Evolutionary conservation across 2,888 invertebrate genomes (phyloP), one percentile per base, ranked within the genome.

Genomic region (Dryobotodes eremita): DNA sequence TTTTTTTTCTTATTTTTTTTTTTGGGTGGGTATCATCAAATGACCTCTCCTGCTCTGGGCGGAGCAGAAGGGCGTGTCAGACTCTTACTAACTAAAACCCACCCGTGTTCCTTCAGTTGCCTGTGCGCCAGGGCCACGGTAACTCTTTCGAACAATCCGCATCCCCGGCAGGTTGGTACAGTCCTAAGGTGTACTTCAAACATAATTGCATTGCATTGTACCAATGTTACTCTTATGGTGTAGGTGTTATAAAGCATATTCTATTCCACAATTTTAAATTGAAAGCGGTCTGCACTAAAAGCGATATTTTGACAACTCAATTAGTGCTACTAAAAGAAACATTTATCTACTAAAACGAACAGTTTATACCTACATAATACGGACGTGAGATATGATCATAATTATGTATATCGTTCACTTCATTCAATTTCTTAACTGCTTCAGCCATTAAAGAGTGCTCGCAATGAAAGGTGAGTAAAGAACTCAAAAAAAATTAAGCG

Each of bases 391-490:
- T 42, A 26, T 55, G 13, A 79, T 75, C 46, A 53, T 65, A 36
- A 36, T 36, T 3, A 46, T 1, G 8, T 17, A 17, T 64, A 57
- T 6, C 15, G 6, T 46, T 59, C 46, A 20, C 15, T 48, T 59
- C 11, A 82, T 79, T 75, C 55, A 79, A 79, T 84, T 83, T 70
- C 75, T 66, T 48, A 53, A 59, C 46, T 46, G 42, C 66, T 71
- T 26, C 42, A 79, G 68, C 31, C 61, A 62, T 20, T 61, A 73
- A 84, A 64, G 64, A 66, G 66, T 36, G 23, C 84, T 70, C n/a
- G 62, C 53, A 55, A 79, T 88, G 68, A 88, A 80, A 77, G 62
- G 68, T 36, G 64, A 85, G 64, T 77, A 62, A 64, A 73, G 78
- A 82, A 72, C 62, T 77, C 46, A 72, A 77, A 75, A 87, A 71